Base-by-base conservation (phyloP, 2,113 vertebrate species). In the Plecturocebus donacophilus region DNA sequence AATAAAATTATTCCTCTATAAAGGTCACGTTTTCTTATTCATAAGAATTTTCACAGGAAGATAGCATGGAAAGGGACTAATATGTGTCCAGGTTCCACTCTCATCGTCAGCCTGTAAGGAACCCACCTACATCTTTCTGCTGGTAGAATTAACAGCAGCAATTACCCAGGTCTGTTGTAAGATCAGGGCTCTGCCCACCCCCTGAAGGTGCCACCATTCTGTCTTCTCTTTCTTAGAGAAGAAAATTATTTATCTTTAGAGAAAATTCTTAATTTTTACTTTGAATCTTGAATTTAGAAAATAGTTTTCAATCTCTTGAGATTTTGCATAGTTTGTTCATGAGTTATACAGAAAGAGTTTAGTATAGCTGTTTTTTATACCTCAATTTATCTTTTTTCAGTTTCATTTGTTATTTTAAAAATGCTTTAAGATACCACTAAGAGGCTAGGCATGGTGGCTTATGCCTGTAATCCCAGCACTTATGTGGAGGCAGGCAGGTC, bases 371-470 rank as follows among this genome's bases (percentile, higher is more conserved):
- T 83, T 98, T 97, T 96, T 96, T 38, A 82, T 66, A 68, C 32
- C 0, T 8, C 10, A 2, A 11, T 61, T 94, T 97, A 94, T 95
- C 56, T 66, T 88, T 88, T 95, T 95, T 87, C 71, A 77, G 77
- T 97, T 98, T 96, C 97, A 93, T 82, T 95, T 96, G 80, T 30
- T 7, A 70, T 88, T 97, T 98, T 89, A 77, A 75, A 94, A 96
- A 94, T 64, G 95, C 95, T 76, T 90, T 64, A 85, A 73, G 58
- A 95, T 93, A 68, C 49, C 75, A 96, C 83, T 93, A 96, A 86
- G 94, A 94, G 84, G 61, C 61, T 30, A 6, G 5, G 2, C 5
- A 6, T 12, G 27, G 61, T 64, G 61, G 12, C 61, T 14, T 27
- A 32, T 30, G 27, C 61, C 61, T 64, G 12, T 64, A 64, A 64